phyloP scores from a whole-genome alignment of 1,140 invertebrate species.

The Berghia stephanieae region DNA sequence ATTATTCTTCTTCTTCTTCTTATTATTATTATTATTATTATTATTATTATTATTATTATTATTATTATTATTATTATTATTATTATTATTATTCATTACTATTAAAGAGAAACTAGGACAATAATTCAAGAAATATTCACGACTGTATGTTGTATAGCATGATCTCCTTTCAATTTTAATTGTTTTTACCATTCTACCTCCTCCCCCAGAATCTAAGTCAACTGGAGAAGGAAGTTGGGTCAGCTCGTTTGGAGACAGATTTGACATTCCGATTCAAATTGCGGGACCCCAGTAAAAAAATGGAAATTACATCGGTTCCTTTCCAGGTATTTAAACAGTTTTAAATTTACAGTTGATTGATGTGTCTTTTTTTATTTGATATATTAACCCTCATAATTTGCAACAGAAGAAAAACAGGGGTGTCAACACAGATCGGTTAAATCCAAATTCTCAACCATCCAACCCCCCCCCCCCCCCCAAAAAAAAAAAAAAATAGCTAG shows the following conservation, averaged over 20 bases:
- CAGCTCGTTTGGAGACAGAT: conserved; percentile 52
- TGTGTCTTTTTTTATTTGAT: not conserved
- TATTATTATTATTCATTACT: too few species aligned
- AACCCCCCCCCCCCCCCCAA: too few species aligned
- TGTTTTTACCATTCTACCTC: not conserved
- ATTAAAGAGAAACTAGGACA: too few species aligned
- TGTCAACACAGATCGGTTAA: too few species aligned
- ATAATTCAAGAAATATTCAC: too few species aligned
- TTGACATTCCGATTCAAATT: conserved; percentile 51
- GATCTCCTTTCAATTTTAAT: not conserved
- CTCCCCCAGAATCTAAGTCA: conserved; percentile 41
- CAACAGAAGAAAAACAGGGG: too few species aligned
- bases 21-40: too few species aligned
- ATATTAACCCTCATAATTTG: not conserved
- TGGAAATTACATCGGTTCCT: conserved; percentile 41
- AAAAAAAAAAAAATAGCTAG: too few species aligned
- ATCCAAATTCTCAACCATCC: too few species aligned
- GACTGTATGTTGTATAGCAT: not conserved
- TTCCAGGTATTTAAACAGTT: conserved; percentile 49
- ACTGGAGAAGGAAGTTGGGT: conserved; percentile 56
- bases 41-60: too few species aligned
- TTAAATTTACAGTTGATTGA: not conserved
- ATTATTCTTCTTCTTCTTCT: too few species aligned
- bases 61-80: too few species aligned
- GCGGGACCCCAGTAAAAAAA: conserved; percentile 42